Evolutionary conservation across 2,888 invertebrate genomes (phyloP).

Genomic region (Caenorhabditis afra): DNA sequence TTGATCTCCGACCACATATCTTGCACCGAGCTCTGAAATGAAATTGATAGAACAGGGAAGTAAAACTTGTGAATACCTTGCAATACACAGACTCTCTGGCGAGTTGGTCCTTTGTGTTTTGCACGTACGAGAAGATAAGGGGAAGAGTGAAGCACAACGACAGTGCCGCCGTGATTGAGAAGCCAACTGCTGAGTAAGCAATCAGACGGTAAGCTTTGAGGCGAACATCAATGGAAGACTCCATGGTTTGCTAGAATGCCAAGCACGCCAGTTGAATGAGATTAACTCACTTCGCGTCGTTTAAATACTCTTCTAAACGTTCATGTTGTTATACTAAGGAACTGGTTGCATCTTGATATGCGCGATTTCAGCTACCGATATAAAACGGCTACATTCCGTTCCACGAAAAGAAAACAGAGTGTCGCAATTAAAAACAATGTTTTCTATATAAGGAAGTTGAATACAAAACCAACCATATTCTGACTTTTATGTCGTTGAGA

Average conservation of each 20-base stretch:
- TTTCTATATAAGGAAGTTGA: too few species aligned
- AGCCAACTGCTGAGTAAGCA: constrained; percentile 57
- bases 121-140: constrained; percentile 48
- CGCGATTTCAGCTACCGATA: too few species aligned
- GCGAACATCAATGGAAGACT: constrained; percentile 54
- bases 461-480: too few species aligned
- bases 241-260: constrained; percentile 53
- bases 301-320: neutral
- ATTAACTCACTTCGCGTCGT: neutral
- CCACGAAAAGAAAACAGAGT: constrained; percentile 8
- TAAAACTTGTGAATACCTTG: constrained; percentile 31
- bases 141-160: constrained; percentile 53
- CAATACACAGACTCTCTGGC: constrained; percentile 53
- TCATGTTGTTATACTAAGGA: neutral
- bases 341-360: neutral
- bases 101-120: constrained; percentile 55
- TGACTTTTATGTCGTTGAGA: too few species aligned
- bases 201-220: constrained; percentile 54
- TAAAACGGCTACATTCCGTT: neutral
- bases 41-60: neutral
- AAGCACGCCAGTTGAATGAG: constrained; percentile 45
- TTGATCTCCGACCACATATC: constrained; percentile 60
- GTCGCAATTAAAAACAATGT: neutral
- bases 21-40: constrained; percentile 44
- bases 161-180: constrained; percentile 50